A percentile compares a stretch with the other conserved stretches of the same genome.
Evolutionary conservation across 2,888 invertebrate genomes (phyloP).

Genomic region (Euspilapteryx auroguttella): DNA sequence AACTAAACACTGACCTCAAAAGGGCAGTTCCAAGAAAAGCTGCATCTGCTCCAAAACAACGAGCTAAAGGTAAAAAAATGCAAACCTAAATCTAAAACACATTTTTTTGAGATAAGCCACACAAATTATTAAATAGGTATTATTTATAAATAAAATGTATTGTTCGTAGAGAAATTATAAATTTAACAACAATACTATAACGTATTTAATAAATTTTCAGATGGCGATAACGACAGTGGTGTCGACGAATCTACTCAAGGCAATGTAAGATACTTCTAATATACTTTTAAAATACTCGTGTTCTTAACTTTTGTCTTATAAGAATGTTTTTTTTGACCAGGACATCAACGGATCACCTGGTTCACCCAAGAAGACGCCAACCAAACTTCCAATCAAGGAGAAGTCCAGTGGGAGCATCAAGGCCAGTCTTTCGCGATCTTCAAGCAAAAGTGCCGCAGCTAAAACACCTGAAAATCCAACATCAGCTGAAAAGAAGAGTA

Average conservation of each 20-base stretch:
- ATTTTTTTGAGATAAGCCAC: slow-evolving; percentile 30
- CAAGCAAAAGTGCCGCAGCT: slow-evolving; percentile 60
- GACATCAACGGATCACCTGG: slow-evolving; percentile 71
- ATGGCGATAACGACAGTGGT: slow-evolving; percentile 82
- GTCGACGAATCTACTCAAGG: slow-evolving; percentile 81
- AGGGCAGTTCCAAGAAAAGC: slow-evolving; percentile 42
- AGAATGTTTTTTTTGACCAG: no score
- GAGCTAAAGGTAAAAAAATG: slow-evolving; percentile 40
- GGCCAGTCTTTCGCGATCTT: slow-evolving; percentile 58
- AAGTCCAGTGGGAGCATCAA: slow-evolving; percentile 49
- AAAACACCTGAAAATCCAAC: slow-evolving; percentile 72
- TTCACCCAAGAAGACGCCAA: slow-evolving; percentile 74
- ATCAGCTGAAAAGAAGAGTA: slow-evolving; percentile 72
- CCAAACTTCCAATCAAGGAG: slow-evolving; percentile 53
- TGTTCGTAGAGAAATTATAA: neutral
- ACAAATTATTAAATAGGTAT: slow-evolving; percentile 6
- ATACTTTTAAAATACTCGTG: slow-evolving; percentile 4
- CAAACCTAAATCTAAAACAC: slow-evolving; percentile 5
- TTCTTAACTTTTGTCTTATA: neutral
- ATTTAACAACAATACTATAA: neutral
- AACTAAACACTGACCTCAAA: slow-evolving; percentile 36
- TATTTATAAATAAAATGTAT: slow-evolving; percentile 5
- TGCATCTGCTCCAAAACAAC: slow-evolving; percentile 38
- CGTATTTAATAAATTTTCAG: slow-evolving; percentile 43
- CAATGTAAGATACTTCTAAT: slow-evolving; percentile 78